Evolutionary conservation across 2,797 vertebrate genomes (phyloP), one percentile per base, ranked within the genome.

Genomic region (Semotilus atromaculatus): DNA sequence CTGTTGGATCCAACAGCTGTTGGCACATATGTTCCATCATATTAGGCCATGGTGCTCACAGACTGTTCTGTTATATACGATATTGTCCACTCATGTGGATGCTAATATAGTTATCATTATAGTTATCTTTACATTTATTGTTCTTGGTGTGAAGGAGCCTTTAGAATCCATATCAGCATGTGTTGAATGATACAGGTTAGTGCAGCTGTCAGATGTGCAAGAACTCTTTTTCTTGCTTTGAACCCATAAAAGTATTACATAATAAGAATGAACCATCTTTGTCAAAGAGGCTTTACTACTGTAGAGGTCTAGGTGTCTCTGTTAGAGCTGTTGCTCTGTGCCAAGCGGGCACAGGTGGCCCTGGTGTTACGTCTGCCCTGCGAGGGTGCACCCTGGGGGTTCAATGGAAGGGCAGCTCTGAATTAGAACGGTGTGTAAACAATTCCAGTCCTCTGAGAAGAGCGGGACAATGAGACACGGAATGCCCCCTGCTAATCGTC

Each of bases 381-480:
- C 43, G 58, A 86, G 88, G 55, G 64, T 64, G 81, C 81, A 81
- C 38, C 86, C 45, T 21, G 82, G 51, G 82, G 81, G 81, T 86
- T 80, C 73, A 86, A 74, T 87, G 87, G 31, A 82, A 82, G 88
- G 89, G 87, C 85, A 83, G 68, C 82, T 81, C 86, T 88, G 84
- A 90, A 89, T 86, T 70, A 85, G 86, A 85, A 85, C 66, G 81
- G 88, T 89, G 86, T 88, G 89, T 86, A 91, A 91, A 93, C 92
- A 92, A 90, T 90, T 83, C 75, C 77, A 87, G 87, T 88, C 90
- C 89, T 88, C 90, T 91, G 88, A 87, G 90, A 91, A 89, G 89
- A 68, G 40, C 29, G 16, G 64, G 82, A 89, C 90, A 89, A 88
- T 90, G 68, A 81, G 80, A 82, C 84, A 84, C 34, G 80, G 87